Percentiles rank a stretch among this genome's conserved stretches.
phyloP scores from a whole-genome alignment of 2,888 invertebrate species.

The Pediacus dermestoides region DNA sequence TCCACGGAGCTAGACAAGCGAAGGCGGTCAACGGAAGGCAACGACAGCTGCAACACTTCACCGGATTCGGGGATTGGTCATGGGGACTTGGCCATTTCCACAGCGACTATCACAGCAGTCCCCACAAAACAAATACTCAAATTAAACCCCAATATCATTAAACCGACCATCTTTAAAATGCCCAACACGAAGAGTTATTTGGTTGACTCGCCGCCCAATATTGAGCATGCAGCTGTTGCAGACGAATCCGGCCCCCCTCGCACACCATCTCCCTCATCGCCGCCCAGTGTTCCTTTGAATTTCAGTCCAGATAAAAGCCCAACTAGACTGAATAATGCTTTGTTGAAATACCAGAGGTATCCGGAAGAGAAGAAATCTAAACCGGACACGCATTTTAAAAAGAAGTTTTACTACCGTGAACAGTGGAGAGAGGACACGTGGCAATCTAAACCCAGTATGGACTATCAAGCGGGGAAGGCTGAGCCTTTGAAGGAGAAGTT shows the following conservation, averaged over 20 bases:
- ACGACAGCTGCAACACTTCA: conserved; percentile 73
- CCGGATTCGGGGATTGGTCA: conserved; percentile 85
- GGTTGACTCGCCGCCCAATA: conserved; percentile 52
- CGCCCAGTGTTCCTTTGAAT: conserved; percentile 47
- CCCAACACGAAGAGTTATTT: conserved; percentile 49
- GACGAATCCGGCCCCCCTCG: conserved; percentile 55
- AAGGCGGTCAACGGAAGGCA: conserved; percentile 77
- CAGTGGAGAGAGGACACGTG: conserved; percentile 56
- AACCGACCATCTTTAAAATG: conserved; percentile 46
- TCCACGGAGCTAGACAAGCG: conserved; percentile 88
- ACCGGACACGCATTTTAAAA: conserved; percentile 73
- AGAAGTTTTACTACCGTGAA: conserved; percentile 72
- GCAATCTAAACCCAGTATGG: conserved; percentile 8
- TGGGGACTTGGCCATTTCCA: conserved; percentile 53
- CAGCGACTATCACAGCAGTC: conserved; percentile 48
- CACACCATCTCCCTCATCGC: conserved; percentile 57
- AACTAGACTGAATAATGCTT: conserved; percentile 50
- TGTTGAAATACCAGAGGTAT: conserved; percentile 60
- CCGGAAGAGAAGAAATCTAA: conserved; percentile 44
- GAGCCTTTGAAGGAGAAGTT: conserved; percentile 58
- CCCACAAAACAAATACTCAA: conserved; percentile 43
- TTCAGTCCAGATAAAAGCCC: conserved; percentile 38
- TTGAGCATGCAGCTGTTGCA: conserved; percentile 42
- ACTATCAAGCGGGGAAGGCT: conserved; percentile 25
- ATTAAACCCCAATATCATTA: conserved; percentile 43